These are phyloP conservation scores for Heliornis fulica DNA, from an alignment of 2,113 vertebrate species.

Conservation along the genomic window DNA sequence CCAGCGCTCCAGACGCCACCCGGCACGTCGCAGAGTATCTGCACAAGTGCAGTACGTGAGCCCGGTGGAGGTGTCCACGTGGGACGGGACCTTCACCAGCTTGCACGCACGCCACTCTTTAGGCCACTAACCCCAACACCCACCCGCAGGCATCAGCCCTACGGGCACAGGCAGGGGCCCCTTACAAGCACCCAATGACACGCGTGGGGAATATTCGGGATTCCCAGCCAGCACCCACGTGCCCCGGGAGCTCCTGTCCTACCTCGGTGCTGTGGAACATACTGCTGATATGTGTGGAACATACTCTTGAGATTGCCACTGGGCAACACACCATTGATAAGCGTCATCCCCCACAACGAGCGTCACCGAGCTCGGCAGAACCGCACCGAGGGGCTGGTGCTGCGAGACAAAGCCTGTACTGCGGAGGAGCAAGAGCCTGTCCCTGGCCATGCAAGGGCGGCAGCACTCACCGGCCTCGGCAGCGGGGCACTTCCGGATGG, in stretches of 20 bases:
- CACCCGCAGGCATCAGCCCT: not conserved
- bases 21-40: not conserved
- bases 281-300: fast-evolving
- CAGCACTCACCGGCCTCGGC: conserved; percentile 85
- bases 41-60: fast-evolving
- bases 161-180: not conserved
- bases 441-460: fast-evolving
- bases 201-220: fast-evolving
- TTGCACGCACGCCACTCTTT: too few relatives aligned
- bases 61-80: not conserved
- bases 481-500: conserved; percentile 90
- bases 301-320: too few relatives aligned
- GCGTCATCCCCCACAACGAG: not conserved
- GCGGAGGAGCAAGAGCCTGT: not conserved
- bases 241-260: not conserved
- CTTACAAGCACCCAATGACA: not conserved
- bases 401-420: fast-evolving
- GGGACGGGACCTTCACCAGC: too few relatives aligned
- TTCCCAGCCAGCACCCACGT: not conserved
- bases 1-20: not conserved
- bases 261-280: too few relatives aligned
- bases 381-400: fast-evolving
- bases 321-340: too few relatives aligned
- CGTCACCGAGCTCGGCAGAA: fast-evolving
- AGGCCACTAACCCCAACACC: not conserved